Base-by-base conservation (phyloP, 2,888 invertebrate species). In the Heterodera filipjevi region DNA sequence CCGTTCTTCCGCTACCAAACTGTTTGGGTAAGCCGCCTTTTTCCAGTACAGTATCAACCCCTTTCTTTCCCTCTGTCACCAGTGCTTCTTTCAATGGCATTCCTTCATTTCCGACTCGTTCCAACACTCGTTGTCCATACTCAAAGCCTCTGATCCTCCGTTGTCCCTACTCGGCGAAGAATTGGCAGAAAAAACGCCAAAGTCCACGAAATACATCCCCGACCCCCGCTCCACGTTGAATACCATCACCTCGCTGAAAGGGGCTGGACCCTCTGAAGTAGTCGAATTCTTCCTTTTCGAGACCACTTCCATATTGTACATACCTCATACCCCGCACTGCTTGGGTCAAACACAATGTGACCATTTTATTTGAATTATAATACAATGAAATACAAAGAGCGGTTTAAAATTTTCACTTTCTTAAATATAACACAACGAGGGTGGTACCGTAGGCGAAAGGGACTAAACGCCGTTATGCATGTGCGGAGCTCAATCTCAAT, bases 291-390 rank as follows among this genome's bases (percentile, higher is more conserved):
- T 71, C 53, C 8, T n/a, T 30, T 32, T 71, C 71, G 0, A 32
- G 3, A 2, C 71, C 71, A 16, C 14, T 19, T 12, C 71, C 71
- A 12, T 59, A 27, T 6, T 59, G 59, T 12, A 59, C 27, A n/a
- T 59, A 27, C 0, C 27, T 70, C 72, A 44, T 49, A 77, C 22
- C 19, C 77, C 16, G 64, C 35, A 77, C 44, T 27, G 46, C 66
- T 32, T 33, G 78, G 30, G 30, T 78, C 75, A 66, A 78, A 78
- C 66, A 78, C 49, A 66, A 79, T 66, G 19, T 76, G 73, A 76
- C 76, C 70, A 46, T 77, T 77, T 77, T 66, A 12, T 33, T 39
- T 39, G n/a, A n/a, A n/a, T n/a, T n/a, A n/a, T n/a, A n/a, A 12
- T 12, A 12, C 12, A 39, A 39, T n/a, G n/a, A n/a, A 75, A 70